Evolutionary conservation across 2,888 invertebrate genomes (phyloP), one percentile per base, ranked within the genome.

Genomic region (Drosophila anceps): DNA sequence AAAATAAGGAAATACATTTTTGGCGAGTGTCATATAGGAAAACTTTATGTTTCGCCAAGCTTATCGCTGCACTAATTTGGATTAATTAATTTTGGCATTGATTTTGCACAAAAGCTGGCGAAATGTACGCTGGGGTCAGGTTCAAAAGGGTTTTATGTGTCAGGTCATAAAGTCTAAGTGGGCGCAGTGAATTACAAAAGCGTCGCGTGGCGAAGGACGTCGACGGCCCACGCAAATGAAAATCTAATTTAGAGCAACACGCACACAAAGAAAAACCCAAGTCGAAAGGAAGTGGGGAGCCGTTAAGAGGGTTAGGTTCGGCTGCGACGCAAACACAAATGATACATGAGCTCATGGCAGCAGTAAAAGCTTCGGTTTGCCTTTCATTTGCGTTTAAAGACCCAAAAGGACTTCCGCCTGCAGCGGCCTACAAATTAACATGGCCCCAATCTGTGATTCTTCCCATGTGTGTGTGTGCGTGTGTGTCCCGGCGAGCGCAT

Each of bases 341-440:
- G 88, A 84, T 85, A 83, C 85, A 88, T 81, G 85, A 81, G 82
- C 63, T 82, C 53, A 67, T 82, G 79, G 79, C 76, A 63, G 81
- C 85, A 74, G 85, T 84, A 84, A 84, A 87, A 84, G 82, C 88
- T 77, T 81, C 69, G 79, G 72, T 73, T 82, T 65, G 86, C 75
- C 82, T 84, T 84, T 87, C 84, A 84, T 84, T 84, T 84, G 78
- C 88, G 85, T 79, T 85, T 87, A 85, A 84, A 88, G 88, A 88
- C 88, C 82, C 85, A 74, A 82, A 82, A 84, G 85, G 79, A 84
- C 85, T 83, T 88, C 85, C 88, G 88, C 73, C 72, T 82, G 79
- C 79, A 79, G 76, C 79, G 85, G 79, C 88, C 83, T 77, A 88
- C 84, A 88, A 84, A 84, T 84, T 84, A 88, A 84, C 84, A 84